Conservation (phyloP, 2,113 vertebrate species). For the Myrmophylax atrothorax region DNA sequence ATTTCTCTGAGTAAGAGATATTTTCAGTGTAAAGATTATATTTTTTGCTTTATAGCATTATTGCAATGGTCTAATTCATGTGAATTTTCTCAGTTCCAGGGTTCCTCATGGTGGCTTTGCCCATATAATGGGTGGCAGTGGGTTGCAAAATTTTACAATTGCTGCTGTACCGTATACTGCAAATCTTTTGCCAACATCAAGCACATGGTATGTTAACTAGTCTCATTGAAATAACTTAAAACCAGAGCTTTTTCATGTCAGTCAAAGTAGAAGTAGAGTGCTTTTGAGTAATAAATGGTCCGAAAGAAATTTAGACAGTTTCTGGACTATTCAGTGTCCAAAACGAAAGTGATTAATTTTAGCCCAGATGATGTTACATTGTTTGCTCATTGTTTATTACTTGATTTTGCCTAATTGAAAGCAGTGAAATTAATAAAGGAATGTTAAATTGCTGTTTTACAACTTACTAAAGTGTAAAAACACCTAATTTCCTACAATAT, state of each 20-base stretch:
- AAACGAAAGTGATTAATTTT: background rate
- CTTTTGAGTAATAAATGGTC: background rate
- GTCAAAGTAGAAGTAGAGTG: background rate
- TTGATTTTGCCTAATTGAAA: conserved; percentile 3
- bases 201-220: conserved; percentile 87
- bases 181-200: conserved; percentile 95
- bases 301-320: background rate
- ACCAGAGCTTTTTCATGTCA: background rate
- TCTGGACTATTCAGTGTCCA: background rate
- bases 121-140: conserved; percentile 95
- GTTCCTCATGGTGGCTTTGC: conserved; percentile 98
- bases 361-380: background rate
- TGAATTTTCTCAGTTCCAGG: conserved; percentile 84
- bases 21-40: background rate
- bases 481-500: background rate
- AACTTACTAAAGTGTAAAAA: conserved; percentile 29
- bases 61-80: background rate
- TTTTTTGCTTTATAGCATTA: background rate
- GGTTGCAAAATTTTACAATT: conserved; percentile 96
- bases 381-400: background rate
- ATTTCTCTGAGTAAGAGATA: background rate
- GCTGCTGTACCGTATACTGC: conserved; percentile 92
- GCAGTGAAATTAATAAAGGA: background rate
- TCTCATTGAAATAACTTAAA: background rate
- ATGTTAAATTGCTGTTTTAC: background rate